A percentile compares a stretch with the other conserved stretches of the same genome.
Conservation (phyloP, 1,140 invertebrate genomes). For the Drosophila bipectinata region DNA sequence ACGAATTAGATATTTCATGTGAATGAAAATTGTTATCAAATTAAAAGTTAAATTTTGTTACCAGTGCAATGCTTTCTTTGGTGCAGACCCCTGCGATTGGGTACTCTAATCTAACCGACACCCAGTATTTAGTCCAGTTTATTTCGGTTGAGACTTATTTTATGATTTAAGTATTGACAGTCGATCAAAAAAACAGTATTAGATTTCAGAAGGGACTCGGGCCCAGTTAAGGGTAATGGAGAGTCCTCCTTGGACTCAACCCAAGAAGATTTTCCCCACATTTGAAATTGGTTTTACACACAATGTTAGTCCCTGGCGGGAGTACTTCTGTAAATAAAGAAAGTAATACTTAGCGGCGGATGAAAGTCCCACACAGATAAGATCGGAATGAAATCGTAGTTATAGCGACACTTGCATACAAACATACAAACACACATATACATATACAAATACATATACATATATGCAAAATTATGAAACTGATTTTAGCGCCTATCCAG, state of each 20-base stretch:
- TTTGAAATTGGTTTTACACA: constrained; percentile 14
- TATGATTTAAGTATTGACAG: constrained; percentile 27
- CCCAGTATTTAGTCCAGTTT: constrained; percentile 2
- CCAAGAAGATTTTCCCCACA: constrained; percentile 18
- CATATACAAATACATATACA: constrained; percentile 53
- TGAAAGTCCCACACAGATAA: constrained; percentile 76
- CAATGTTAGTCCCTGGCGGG: constrained; percentile 43
- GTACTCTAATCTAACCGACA: constrained; percentile 33
- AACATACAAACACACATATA: constrained; percentile 44
- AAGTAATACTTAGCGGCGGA: constrained; percentile 61
- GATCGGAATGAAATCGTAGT: constrained; percentile 49
- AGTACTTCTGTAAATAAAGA: constrained; percentile 62
- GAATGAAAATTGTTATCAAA: constrained; percentile 71
- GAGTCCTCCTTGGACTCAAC: neutral
- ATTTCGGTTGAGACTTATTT: constrained; percentile 26
- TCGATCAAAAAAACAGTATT: constrained; percentile 53
- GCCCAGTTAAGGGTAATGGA: constrained; percentile 14
- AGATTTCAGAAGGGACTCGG: constrained; percentile 6
- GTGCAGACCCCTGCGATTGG: constrained; percentile 41
- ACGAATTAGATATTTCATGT: constrained; percentile 32
- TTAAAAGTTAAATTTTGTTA: constrained; percentile 80
- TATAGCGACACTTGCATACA: constrained; percentile 62
- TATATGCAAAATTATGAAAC: constrained; percentile 73
- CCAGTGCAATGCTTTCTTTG: constrained; percentile 75
- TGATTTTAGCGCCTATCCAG: constrained; percentile 70